These are phyloP conservation scores for Luffia ferchaultella DNA, from an alignment of 2,888 invertebrate species.

Conservation along the genomic window DNA sequence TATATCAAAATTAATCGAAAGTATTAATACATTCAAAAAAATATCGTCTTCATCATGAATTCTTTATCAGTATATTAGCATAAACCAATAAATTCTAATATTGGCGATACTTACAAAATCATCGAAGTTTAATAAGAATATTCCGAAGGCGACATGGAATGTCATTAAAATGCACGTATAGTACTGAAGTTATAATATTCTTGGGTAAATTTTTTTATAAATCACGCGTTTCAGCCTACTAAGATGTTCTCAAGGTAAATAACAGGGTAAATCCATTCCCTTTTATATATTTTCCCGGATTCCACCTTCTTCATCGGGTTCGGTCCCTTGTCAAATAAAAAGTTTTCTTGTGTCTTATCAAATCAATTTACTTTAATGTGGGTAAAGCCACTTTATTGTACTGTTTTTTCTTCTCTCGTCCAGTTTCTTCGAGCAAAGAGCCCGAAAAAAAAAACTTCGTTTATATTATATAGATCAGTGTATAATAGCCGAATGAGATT, in stretches of 20 bases:
- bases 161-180: too few relatives aligned
- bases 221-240: background rate
- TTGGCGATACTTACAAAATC: too few relatives aligned
- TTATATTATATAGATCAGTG: background rate
- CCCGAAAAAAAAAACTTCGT: background rate
- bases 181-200: too few relatives aligned
- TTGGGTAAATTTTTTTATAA: too few relatives aligned
- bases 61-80: too few relatives aligned
- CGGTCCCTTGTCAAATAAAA: constrained; percentile 57
- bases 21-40: too few relatives aligned
- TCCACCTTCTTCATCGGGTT: constrained; percentile 38
- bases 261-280: constrained; percentile 19
- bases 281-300: constrained; percentile 41
- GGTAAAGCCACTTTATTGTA: constrained; percentile 24
- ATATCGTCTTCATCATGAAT: too few relatives aligned
- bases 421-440: too few relatives aligned
- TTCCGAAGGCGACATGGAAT: too few relatives aligned
- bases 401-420: background rate
- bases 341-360: constrained; percentile 53
- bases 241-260: background rate
- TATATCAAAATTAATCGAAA: too few relatives aligned
- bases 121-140: too few relatives aligned
- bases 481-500: background rate
- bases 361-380: constrained; percentile 55
- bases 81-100: too few relatives aligned